Evolutionary conservation across 1,140 invertebrate genomes (phyloP).

Genomic region (Drosophila erecta): DNA sequence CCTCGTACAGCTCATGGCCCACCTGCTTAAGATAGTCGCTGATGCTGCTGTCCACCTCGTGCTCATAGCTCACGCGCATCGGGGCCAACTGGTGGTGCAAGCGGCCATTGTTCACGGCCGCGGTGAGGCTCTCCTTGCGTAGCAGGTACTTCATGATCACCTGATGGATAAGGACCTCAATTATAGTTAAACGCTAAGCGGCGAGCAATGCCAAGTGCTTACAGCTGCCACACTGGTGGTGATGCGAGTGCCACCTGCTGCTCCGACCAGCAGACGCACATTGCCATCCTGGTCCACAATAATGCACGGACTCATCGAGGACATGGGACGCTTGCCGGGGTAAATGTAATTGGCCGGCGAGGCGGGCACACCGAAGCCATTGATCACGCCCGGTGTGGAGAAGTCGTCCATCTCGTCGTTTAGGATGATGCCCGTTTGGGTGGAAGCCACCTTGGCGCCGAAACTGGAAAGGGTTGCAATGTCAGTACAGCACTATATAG

Average conservation of each 20-base stretch:
- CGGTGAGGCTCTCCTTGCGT: conserved; percentile 89
- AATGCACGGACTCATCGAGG: conserved; percentile 96
- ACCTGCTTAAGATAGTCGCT: conserved; percentile 57
- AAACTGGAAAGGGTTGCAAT: conserved; percentile 87
- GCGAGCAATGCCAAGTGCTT: not conserved
- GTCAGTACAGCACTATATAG: not conserved
- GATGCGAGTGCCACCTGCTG: conserved; percentile 96
- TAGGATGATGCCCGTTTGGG: conserved; percentile 94
- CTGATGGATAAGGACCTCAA: conserved; percentile 66
- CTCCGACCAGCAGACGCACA: conserved; percentile 93
- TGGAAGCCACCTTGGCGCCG: conserved; percentile 90
- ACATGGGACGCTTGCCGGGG: conserved; percentile 95
- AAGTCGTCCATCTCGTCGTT: conserved; percentile 99
- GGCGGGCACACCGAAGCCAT: conserved; percentile 92
- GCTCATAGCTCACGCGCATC: conserved; percentile 87
- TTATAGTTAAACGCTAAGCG: not conserved
- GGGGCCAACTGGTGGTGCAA: conserved; percentile 98
- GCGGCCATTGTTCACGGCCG: conserved; percentile 92
- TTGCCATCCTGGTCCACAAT: conserved; percentile 91
- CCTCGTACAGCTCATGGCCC: conserved; percentile 84
- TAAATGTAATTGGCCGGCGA: conserved; percentile 93
- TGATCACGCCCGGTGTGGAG: conserved; percentile 91
- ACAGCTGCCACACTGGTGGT: conserved; percentile 89
- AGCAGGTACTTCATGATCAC: conserved; percentile 90
- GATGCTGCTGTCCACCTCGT: conserved; percentile 61